Percentiles rank a stretch among this genome's conserved stretches.
Evolutionary conservation across 2,113 vertebrate genomes (phyloP).

Genomic region (Neolamprologus falcicula): DNA sequence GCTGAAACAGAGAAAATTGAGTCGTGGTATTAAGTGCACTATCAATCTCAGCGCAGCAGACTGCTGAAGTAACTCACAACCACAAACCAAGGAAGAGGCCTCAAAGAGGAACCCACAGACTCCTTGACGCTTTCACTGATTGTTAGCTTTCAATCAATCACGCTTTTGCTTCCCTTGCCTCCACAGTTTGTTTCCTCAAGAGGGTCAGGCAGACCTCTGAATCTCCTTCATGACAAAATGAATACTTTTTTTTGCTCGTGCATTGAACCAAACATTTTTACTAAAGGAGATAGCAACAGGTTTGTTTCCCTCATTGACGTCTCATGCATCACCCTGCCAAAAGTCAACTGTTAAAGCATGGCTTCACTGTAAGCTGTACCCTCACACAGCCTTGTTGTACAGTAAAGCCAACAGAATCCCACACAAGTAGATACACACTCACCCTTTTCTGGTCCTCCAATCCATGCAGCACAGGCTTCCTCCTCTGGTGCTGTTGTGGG

Average conservation of each 20-base stretch:
- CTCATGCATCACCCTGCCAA: background rate
- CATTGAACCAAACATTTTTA: background rate
- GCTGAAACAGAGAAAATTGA: conserved; percentile 13
- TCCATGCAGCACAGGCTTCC: conserved; percentile 85
- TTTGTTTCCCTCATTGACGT: background rate
- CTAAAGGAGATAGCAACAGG: background rate
- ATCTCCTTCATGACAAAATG: background rate
- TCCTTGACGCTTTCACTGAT: background rate
- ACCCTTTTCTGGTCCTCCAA: conserved; percentile 98
- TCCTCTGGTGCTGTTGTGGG: conserved; percentile 83
- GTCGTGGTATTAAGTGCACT: background rate
- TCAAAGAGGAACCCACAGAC: background rate
- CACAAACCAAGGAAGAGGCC: background rate
- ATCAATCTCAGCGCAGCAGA: conserved; percentile 16
- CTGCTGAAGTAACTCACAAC: conserved; percentile 5
- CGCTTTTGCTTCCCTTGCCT: background rate
- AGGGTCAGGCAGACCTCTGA: background rate
- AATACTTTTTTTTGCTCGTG: background rate
- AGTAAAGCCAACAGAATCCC: background rate
- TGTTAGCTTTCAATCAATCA: background rate
- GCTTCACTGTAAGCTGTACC: background rate
- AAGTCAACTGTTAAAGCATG: background rate
- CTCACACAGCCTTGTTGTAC: background rate
- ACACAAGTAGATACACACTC: conserved; percentile 55
- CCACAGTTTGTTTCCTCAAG: background rate